Conservation (phyloP, 2,113 vertebrate genomes). For the Eclectus roratus region DNA sequence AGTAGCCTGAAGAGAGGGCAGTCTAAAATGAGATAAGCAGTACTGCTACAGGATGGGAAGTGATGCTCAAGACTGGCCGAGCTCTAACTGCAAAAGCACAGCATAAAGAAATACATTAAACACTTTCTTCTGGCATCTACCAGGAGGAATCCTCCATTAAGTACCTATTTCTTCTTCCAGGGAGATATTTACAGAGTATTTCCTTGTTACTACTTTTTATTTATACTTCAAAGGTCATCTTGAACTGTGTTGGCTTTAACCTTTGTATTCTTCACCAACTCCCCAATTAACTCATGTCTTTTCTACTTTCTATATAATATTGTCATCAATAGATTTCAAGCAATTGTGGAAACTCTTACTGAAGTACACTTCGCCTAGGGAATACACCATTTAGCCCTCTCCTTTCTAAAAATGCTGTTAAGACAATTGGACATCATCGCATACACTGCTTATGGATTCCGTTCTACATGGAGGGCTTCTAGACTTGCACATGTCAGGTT, state of each 20-base stretch:
- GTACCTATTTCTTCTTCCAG: not conserved
- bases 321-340: not conserved
- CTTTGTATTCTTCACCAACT: not conserved
- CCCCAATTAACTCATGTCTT: not conserved
- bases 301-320: not conserved
- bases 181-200: not conserved
- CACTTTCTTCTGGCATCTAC: not conserved
- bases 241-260: not conserved
- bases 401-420: not conserved
- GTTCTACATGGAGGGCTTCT: not conserved
- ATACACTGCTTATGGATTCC: not conserved
- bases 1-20: not conserved
- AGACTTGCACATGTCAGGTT: rapidly evolving
- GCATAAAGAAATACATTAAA: not conserved
- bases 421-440: not conserved
- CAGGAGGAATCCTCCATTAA: not conserved
- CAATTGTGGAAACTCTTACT: not conserved
- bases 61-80: not conserved
- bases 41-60: not conserved
- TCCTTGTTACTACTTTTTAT: not conserved
- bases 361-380: not conserved
- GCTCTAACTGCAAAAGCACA: rapidly evolving
- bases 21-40: not conserved
- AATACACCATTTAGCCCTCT: not conserved
- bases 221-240: not conserved